Base-by-base conservation (phyloP, 53 echinoderm and acorn worm genomes). In the Holothuria leucospilota region DNA sequence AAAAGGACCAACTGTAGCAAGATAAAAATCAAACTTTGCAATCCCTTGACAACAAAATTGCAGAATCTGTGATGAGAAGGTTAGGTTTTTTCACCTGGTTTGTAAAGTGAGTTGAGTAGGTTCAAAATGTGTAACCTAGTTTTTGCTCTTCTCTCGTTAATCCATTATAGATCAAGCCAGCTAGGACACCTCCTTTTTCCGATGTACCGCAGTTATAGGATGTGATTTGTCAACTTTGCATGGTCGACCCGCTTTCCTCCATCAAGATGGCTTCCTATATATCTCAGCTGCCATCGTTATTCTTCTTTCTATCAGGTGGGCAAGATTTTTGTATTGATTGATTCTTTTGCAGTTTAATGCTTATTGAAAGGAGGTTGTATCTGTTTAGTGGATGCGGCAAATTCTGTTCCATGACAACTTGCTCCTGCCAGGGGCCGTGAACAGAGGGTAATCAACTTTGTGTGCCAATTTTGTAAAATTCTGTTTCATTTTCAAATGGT, bases 181-280 rank as follows among this genome's bases (percentile, higher is more conserved):
- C 56, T 16, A 56, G 49, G 13, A 34, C 34, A 34, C 34, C 34
- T 34, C 13, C 56, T 18, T 56, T 56, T 56, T 26, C 41, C 42
- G 75, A 75, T 21, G 75, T 49, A 56, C 56, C 39, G 20, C 20
- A 51, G 56, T 49, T 26, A 25, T 40, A 75, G 75, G 52, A 75
- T 75, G 75, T 75, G 51, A 75, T 75, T 49, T 25, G 25, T 75
- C 51, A 26, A 51, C 75, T 56, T 18, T 56, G 56, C 75, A 27
- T 15, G 8, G 51, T 49, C 27, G 75, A 49, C 75, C 75, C 27
- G 75, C 25, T 75, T 72, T 26, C 9, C 49, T 12, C 52, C 13
- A 49, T 25, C 34, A 75, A 75, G 49, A 75, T 75, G 75, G 49
- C 51, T 12, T 75, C n/a, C 24, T 49, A 51, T 39, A 13, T 75